phyloP scores from a whole-genome alignment of 2,113 vertebrate genomes.

The Pyrgilauda ruficollis region DNA sequence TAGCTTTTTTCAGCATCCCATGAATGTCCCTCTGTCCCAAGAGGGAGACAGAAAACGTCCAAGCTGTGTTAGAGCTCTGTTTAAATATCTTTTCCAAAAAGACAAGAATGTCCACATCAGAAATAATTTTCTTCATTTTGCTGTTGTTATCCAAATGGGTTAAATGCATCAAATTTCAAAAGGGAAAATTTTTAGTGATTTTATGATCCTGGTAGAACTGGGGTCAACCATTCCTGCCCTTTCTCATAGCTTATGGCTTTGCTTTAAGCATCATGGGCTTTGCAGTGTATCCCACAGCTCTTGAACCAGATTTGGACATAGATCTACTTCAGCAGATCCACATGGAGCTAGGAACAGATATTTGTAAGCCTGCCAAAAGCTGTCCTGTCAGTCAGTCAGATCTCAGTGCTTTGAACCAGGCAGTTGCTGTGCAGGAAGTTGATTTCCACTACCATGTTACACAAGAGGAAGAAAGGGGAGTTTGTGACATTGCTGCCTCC shows the following conservation, averaged over 20 bases:
- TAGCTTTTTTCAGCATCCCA: background rate
- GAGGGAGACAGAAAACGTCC: background rate
- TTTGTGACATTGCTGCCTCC: background rate
- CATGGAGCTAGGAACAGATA: background rate
- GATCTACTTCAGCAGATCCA: background rate
- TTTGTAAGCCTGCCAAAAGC: background rate
- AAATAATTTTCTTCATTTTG: background rate
- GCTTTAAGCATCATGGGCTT: background rate
- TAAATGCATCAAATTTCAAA: background rate
- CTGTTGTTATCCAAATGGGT: background rate
- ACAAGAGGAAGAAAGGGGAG: background rate
- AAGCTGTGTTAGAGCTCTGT: background rate
- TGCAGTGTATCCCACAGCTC: background rate
- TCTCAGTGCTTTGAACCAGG: background rate
- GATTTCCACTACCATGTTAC: background rate
- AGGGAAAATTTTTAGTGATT: background rate
- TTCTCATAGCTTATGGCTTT: background rate
- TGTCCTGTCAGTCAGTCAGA: background rate
- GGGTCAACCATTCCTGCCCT: background rate
- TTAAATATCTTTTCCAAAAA: background rate
- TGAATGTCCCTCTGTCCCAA: background rate
- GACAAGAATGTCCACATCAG: background rate
- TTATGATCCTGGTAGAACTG: background rate
- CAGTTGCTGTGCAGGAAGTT: background rate
- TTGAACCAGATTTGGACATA: background rate